Percentiles rank a stretch among this genome's conserved stretches.
Evolutionary conservation across 2,797 vertebrate species (phyloP).

Genomic region (Liasis olivaceus): DNA sequence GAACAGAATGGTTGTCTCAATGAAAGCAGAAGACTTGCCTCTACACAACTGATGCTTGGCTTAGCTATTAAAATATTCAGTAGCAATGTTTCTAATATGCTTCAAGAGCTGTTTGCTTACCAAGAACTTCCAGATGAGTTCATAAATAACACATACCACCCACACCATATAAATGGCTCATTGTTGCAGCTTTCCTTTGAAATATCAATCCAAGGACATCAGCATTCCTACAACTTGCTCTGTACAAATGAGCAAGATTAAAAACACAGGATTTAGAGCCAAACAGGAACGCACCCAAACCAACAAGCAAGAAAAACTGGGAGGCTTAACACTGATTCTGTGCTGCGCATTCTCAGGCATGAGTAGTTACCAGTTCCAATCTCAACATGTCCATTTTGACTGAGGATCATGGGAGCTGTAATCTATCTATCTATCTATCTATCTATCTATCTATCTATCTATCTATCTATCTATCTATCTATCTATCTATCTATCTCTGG

Average conservation of each 20-base stretch:
- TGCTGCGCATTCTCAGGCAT: neutral
- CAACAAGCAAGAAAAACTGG: neutral
- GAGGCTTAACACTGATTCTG: neutral
- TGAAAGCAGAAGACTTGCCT: neutral
- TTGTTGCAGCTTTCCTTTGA: neutral
- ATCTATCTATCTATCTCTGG: no score
- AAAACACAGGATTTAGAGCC: constrained; percentile 1
- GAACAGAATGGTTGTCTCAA: fast-evolving
- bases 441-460: no score
- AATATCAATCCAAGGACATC: neutral
- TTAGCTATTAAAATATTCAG: constrained; percentile 15
- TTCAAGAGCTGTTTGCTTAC: constrained; percentile 1
- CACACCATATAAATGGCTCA: constrained; percentile 21
- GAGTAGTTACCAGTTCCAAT: neutral
- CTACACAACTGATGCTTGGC: neutral
- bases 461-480: no score
- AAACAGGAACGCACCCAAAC: neutral
- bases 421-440: no score
- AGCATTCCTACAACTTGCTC: fast-evolving
- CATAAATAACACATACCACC: constrained; percentile 28
- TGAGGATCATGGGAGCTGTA: neutral
- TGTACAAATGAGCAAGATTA: neutral
- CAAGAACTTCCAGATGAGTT: constrained; percentile 25
- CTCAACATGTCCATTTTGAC: neutral
- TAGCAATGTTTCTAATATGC: constrained; percentile 8